Base-by-base conservation (phyloP, 1,140 invertebrate genomes). In the Danaus melanippus region DNA sequence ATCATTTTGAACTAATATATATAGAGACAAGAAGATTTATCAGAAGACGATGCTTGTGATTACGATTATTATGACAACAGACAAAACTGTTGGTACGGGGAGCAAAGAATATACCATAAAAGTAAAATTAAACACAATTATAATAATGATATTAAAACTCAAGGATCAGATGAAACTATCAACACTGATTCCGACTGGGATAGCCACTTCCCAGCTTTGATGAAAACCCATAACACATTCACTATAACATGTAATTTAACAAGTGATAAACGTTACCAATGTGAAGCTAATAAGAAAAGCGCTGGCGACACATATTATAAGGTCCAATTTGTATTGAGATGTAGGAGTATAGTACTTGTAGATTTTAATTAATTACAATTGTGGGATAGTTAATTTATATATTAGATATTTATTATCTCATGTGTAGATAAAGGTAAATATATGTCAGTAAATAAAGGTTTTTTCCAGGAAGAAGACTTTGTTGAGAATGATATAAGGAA, bases 401-500 rank as follows among this genome's bases (percentile, higher is more conserved):
- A 41, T 55, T 53, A 40, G 56, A 41, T 58, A 52, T 32, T 39
- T 41, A 40, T 40, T 47, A 32, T 45, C 32, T 45, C 11, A 39
- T 58, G 43, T 44, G 9, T 58, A 44, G 11, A 17, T 49, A 9
- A 54, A 50, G 9, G 12, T 50, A 50, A 42, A 15, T 46, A 15
- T 32, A 59, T 43, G 46, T 52, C 21, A 44, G n/a, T 50, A 41
- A 11, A 21, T 32, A 41, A 42, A 15, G 15, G 15, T 46, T n/a
- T 10, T 45, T 81, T 78, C 46, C 54, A 86, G 83, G 81, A 88
- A 58, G 84, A 88, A 66, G 86, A 88, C 48, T 57, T 61, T 62
- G 59, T 56, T 40, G 82, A 86, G 32, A 79, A 70, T 66, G 82
- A 87, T 60, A 66, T 84, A n/a, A 86, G 85, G 47, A 88, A 86